Evolutionary conservation across 2,888 invertebrate genomes (phyloP).

Genomic region (Pseudococcus longispinus): DNA sequence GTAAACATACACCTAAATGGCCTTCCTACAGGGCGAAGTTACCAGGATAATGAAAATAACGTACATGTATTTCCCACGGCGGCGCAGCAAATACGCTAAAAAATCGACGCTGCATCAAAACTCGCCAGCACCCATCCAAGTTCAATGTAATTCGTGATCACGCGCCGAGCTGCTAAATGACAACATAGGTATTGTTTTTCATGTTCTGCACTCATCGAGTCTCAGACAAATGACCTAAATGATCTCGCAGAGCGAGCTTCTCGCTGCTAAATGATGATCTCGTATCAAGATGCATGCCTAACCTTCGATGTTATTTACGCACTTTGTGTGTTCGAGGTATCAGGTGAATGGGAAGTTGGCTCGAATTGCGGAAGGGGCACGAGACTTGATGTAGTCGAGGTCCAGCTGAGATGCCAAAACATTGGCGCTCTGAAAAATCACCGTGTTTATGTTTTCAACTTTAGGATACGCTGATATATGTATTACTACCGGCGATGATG

Average conservation of each 20-base stretch:
- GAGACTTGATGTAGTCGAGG: background rate
- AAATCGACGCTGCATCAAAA: constrained; percentile 6
- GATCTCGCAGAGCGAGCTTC: background rate
- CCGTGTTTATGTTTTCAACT: background rate
- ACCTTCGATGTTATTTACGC: constrained; percentile 6
- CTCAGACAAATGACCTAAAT: background rate
- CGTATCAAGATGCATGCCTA: constrained; percentile 4
- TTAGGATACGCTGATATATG: background rate
- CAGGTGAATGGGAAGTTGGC: constrained; percentile 1
- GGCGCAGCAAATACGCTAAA: background rate
- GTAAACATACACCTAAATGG: constrained; percentile 1
- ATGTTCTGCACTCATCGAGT: background rate
- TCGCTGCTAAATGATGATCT: background rate
- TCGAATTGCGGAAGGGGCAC: background rate
- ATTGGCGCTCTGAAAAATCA: background rate
- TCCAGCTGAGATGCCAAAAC: background rate
- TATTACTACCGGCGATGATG: constrained; percentile 5
- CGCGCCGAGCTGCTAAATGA: background rate
- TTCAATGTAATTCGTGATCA: constrained; percentile 47
- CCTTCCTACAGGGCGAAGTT: constrained; percentile 40
- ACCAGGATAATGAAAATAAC: constrained; percentile 18
- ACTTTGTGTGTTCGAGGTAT: background rate
- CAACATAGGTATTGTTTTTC: background rate
- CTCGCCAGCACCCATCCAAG: constrained; percentile 29
- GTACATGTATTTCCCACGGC: constrained; percentile 44